Conservation (phyloP, 1,140 invertebrate genomes). For the Oreohelix idahoensis region DNA sequence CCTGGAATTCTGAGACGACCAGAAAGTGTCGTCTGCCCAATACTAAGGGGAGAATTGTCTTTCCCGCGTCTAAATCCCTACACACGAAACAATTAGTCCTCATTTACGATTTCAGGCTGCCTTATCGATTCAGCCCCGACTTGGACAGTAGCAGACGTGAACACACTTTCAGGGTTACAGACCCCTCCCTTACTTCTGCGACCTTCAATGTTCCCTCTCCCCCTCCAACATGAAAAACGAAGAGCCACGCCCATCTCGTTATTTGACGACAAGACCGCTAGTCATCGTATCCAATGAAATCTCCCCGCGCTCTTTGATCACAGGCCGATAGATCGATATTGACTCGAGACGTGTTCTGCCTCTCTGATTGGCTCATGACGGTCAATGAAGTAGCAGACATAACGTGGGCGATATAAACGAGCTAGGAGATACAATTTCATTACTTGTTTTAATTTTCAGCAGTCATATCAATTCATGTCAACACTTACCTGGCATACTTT, state of each 20-base stretch:
- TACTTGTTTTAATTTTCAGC: slow-evolving; percentile 50
- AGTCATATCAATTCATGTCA: slow-evolving; percentile 19
- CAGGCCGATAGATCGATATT: slow-evolving; percentile 29
- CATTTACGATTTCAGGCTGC: slow-evolving; percentile 26
- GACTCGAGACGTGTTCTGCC: slow-evolving; percentile 14
- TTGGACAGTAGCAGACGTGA: neutral
- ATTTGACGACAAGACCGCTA: neutral
- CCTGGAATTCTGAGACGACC: slow-evolving; percentile 8
- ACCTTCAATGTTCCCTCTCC: neutral
- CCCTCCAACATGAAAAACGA: neutral
- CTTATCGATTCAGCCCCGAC: neutral
- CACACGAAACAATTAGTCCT: slow-evolving; percentile 37
- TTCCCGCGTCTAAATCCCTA: slow-evolving; percentile 30
- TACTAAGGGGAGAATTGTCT: slow-evolving; percentile 26
- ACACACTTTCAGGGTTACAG: neutral
- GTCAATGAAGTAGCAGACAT: neutral
- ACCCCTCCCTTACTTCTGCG: neutral
- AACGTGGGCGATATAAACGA: slow-evolving; percentile 9
- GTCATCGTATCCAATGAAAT: slow-evolving; percentile 12
- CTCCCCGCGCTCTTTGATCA: neutral
- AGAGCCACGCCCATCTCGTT: slow-evolving; percentile 31
- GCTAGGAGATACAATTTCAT: slow-evolving; percentile 46
- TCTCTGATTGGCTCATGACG: slow-evolving; percentile 26
- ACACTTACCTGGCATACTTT: neutral
- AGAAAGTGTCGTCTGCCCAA: slow-evolving; percentile 3